Evolutionary conservation across 2,888 invertebrate genomes (phyloP), one percentile per base, ranked within the genome.

Genomic region (Luperina testacea): DNA sequence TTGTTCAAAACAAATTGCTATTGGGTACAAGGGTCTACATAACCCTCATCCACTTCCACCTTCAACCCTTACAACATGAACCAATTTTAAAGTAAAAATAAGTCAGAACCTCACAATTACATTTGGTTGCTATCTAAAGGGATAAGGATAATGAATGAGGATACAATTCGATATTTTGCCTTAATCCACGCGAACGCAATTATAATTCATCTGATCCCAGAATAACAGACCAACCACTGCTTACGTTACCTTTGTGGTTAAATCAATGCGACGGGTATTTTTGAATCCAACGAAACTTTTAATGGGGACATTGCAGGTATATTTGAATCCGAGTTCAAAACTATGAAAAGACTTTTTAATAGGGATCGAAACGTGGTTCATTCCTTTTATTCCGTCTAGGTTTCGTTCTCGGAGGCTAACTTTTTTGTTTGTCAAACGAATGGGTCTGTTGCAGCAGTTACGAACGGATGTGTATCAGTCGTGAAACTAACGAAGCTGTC

Each of bases 121-220:
- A 77, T 85, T 76, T 77, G 17, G 27, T 67, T 67, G 38, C 20
- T 20, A 42, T 69, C 42, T 70, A 72, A 69, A 65, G 51, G 70
- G 73, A 72, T 72, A 74, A 57, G 64, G 77, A 71, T 76, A 81
- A 88, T 83, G 64, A 76, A 79, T 64, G 81, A 68, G 70, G 57
- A 77, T 79, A 86, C 57, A 77, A 86, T 87, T 75, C 76, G 78
- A 84, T 63, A 84, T 72, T 68, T 74, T 73, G 5, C 61, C 45
- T 53, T 82, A 78, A 79, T 76, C 80, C 53, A 32, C 72, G 48
- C 67, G 24, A 76, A 82, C 78, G 27, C 17, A 61, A 45, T 42
- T 51, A 24, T 86, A 76, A 77, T 81, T 61, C 70, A 75, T 45
- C 76, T 73, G 83, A 79, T 70, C 8, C 65, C 64, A 74, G 24